These are phyloP conservation scores for Tursiops truncatus DNA, from an alignment of 2,113 vertebrate species.

Conservation along the genomic window DNA sequence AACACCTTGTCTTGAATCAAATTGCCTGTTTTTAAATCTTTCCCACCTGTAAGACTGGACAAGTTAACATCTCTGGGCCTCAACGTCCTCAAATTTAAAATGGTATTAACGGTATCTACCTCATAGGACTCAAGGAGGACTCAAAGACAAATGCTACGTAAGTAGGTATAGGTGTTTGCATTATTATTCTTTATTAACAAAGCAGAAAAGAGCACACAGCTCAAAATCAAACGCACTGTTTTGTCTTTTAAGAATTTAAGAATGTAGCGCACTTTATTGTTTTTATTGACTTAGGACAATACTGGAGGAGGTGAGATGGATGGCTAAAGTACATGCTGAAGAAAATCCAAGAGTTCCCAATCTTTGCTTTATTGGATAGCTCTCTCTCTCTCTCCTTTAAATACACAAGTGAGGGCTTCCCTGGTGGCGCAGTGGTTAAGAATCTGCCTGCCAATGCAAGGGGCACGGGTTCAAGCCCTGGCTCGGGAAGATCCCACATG, in stretches of 20 bases:
- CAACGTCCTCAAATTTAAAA: neutral
- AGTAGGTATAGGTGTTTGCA: neutral
- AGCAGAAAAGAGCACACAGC: neutral
- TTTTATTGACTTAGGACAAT: neutral
- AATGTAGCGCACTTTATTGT: neutral
- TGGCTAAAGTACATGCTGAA: neutral
- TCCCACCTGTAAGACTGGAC: neutral
- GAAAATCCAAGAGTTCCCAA: neutral
- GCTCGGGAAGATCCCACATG: no score
- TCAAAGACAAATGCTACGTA: neutral
- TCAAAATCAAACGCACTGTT: neutral
- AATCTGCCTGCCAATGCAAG: no score
- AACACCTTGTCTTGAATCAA: neutral
- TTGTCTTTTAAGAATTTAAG: neutral
- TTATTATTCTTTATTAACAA: neutral
- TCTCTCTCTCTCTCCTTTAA: neutral
- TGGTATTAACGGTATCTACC: neutral
- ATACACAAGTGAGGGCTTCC: neutral
- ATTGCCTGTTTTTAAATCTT: neutral
- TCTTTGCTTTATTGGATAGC: neutral
- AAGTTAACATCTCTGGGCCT: neutral
- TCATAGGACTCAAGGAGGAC: neutral
- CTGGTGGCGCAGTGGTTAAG: no score
- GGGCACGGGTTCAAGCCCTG: no score
- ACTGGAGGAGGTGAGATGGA: neutral